phyloP scores from a whole-genome alignment of 1,140 invertebrate genomes.

The Nixonia krombeini region DNA sequence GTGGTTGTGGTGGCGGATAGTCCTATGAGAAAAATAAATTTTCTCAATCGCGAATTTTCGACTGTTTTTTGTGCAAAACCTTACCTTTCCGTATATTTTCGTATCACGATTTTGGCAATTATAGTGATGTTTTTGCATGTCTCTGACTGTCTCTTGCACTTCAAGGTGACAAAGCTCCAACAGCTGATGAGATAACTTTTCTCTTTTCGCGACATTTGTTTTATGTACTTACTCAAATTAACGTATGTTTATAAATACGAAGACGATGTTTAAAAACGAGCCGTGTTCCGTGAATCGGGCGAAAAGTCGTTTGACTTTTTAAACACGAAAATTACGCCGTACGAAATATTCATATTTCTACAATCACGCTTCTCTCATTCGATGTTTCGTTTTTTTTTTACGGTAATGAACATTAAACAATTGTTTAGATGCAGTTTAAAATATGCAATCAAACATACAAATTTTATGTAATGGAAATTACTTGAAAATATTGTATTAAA shows the following conservation, averaged over 20 bases:
- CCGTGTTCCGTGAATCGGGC: constrained; percentile 4
- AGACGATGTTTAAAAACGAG: no score
- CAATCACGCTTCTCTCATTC: background rate
- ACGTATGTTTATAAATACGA: constrained; percentile 53
- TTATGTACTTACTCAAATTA: constrained; percentile 30
- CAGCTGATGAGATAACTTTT: background rate
- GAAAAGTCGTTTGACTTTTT: background rate
- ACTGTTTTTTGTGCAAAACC: constrained; percentile 42
- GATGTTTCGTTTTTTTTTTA: background rate
- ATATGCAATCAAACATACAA: no score
- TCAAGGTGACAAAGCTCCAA: background rate
- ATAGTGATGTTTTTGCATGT: constrained; percentile 32
- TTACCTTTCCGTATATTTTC: constrained; percentile 56
- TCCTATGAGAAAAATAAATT: constrained; percentile 59
- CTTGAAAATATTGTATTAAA: no score
- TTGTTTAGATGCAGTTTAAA: no score
- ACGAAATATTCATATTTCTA: background rate
- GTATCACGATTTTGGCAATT: constrained; percentile 52
- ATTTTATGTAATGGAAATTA: no score
- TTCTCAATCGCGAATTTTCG: constrained; percentile 20
- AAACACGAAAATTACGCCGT: no score
- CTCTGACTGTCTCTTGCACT: background rate
- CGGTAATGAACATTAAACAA: no score
- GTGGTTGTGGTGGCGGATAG: constrained; percentile 54
- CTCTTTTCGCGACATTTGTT: constrained; percentile 1